Percentiles rank a stretch among this genome's conserved stretches.
phyloP scores from a whole-genome alignment of 2,113 vertebrate species.

The Stercorarius parasiticus region DNA sequence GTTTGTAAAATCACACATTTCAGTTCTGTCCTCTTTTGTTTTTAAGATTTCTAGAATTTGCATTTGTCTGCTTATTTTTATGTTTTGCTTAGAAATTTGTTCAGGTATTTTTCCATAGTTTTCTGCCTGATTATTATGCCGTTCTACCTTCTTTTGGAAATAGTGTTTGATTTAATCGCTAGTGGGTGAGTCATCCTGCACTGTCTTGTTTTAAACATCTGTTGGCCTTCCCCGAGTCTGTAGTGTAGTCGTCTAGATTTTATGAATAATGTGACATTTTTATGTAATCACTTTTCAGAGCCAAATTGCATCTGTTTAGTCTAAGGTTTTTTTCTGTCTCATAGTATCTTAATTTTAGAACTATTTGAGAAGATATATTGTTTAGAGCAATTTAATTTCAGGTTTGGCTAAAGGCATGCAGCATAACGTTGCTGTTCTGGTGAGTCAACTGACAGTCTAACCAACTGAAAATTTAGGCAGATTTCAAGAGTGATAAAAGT shows the following conservation, averaged over 20 bases:
- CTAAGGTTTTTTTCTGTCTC: neutral
- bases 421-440: neutral
- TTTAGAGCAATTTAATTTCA: neutral
- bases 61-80: neutral
- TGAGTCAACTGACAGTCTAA: neutral
- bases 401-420: neutral
- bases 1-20: neutral
- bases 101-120: neutral
- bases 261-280: slow-evolving; percentile 18
- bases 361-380: neutral
- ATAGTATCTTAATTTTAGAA: neutral
- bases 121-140: neutral
- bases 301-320: neutral
- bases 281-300: neutral
- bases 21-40: neutral
- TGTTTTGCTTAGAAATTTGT: neutral
- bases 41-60: neutral
- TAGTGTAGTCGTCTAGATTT: neutral
- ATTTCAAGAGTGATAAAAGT: neutral
- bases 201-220: neutral
- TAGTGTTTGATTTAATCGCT: neutral
- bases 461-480: neutral
- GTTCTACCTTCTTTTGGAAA: neutral
- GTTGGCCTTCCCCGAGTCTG: neutral
- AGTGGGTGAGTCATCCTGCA: neutral